Conservation (phyloP, 2,888 invertebrate genomes). For the Eudasyphora cyanicolor region DNA sequence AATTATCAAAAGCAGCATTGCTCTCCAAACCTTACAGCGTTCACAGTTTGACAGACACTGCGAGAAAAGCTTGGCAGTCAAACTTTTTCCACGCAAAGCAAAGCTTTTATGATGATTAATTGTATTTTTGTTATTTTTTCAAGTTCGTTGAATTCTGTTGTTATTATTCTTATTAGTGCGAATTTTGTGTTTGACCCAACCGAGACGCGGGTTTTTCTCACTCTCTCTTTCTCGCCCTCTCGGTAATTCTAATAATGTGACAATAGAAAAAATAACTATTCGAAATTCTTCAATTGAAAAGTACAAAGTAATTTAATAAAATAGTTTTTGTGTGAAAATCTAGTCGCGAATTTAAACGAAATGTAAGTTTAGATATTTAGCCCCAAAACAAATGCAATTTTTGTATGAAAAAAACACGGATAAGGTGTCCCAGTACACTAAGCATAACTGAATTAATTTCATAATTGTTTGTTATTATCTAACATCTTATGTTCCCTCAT, state of each 20-base stretch:
- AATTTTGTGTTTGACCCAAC: slow-evolving; percentile 7
- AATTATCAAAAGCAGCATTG: no score
- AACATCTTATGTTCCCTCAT: slow-evolving; percentile 13
- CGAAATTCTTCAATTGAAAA: neutral
- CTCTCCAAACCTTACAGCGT: neutral
- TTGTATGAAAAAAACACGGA: neutral
- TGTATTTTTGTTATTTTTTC: no score
- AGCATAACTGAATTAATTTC: neutral
- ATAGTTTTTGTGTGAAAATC: neutral
- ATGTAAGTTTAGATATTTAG: neutral
- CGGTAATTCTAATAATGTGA: slow-evolving; percentile 10
- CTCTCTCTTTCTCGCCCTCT: neutral
- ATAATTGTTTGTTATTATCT: slow-evolving; percentile 45
- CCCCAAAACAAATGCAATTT: slow-evolving; percentile 44
- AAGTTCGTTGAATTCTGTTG: slow-evolving; percentile 20
- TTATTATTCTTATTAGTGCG: slow-evolving; percentile 25
- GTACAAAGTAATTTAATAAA: slow-evolving; percentile 9
- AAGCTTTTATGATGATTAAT: slow-evolving; percentile 5
- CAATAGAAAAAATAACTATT: neutral
- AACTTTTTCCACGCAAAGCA: neutral
- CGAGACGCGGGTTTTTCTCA: neutral
- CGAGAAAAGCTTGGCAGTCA: neutral
- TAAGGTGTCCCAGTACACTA: no score
- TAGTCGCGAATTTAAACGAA: neutral
- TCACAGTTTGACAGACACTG: no score